Percentiles rank a stretch among this genome's conserved stretches.
phyloP scores from a whole-genome alignment of 1,140 invertebrate species.

The Ceratina japonica region DNA sequence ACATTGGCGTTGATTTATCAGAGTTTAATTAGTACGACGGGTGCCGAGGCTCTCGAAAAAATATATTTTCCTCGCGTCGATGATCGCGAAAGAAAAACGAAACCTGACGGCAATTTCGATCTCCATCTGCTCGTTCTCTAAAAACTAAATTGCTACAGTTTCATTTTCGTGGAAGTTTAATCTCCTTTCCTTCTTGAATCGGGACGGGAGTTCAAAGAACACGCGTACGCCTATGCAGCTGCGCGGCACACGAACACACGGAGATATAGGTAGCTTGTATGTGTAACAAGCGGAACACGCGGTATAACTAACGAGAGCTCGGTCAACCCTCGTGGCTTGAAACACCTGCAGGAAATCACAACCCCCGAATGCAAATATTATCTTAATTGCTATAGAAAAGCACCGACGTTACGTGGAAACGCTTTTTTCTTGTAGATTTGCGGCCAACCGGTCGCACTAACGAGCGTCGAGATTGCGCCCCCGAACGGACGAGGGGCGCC shows the following conservation, averaged over 20 bases:
- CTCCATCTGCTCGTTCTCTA: too few relatives aligned
- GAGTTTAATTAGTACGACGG: too few relatives aligned
- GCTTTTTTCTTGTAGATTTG: conserved; percentile 49
- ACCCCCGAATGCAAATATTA: conserved; percentile 78
- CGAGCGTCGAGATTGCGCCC: conserved; percentile 35
- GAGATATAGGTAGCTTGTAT: not conserved
- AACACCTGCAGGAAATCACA: conserved; percentile 80
- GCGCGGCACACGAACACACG: conserved; percentile 5
- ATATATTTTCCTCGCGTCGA: too few relatives aligned
- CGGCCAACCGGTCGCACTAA: conserved; percentile 16
- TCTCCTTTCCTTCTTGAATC: too few relatives aligned
- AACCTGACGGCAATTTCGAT: too few relatives aligned
- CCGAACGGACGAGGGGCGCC: not conserved
- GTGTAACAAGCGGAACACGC: conserved; percentile 55
- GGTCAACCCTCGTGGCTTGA: conserved; percentile 51
- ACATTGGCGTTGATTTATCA: too few relatives aligned
- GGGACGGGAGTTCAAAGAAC: not conserved
- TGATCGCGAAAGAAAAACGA: too few relatives aligned
- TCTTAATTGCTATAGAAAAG: conserved; percentile 76
- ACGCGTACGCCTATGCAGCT: conserved; percentile 22
- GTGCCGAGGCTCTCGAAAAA: too few relatives aligned
- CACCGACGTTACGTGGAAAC: conserved; percentile 58
- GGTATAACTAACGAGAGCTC: conserved; percentile 66
- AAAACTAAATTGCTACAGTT: too few relatives aligned
- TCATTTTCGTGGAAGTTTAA: too few relatives aligned